Evolutionary conservation across 1,140 invertebrate species (phyloP).

Genomic region (Drosophila sp.): DNA sequence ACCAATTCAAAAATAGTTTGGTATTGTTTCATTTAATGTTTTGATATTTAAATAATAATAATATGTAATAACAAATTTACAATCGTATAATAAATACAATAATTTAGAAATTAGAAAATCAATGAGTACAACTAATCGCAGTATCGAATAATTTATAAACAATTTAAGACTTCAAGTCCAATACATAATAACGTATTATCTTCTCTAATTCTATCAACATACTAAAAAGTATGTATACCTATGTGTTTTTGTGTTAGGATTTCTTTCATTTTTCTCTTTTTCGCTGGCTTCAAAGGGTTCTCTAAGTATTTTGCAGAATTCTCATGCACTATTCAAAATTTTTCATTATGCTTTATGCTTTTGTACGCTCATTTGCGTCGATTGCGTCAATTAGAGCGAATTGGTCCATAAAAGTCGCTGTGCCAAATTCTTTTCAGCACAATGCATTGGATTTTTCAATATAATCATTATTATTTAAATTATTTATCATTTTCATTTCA

Average conservation of each 20-base stretch:
- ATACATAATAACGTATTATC: slow-evolving; percentile 62
- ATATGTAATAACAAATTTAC: slow-evolving; percentile 58
- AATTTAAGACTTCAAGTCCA: slow-evolving; percentile 77
- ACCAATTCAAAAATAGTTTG: slow-evolving; percentile 68
- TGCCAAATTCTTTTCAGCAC: slow-evolving; percentile 55
- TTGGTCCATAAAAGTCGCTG: slow-evolving; percentile 82
- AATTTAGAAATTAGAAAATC: slow-evolving; percentile 44
- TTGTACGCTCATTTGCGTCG: slow-evolving; percentile 78
- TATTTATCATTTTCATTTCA: slow-evolving; percentile 25
- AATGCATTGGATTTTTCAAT: slow-evolving; percentile 72
- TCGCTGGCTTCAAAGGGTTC: slow-evolving; percentile 37
- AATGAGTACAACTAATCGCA: slow-evolving; percentile 53
- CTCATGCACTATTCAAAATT: slow-evolving; percentile 26
- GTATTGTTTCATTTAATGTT: slow-evolving; percentile 20
- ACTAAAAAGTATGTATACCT: slow-evolving; percentile 3
- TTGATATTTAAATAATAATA: slow-evolving; percentile 32
- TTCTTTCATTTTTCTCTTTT: slow-evolving; percentile 15
- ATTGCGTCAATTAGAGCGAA: slow-evolving; percentile 83
- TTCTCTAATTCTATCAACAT: slow-evolving; percentile 21
- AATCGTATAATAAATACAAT: slow-evolving; percentile 64
- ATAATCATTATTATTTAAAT: slow-evolving; percentile 42
- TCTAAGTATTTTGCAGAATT: slow-evolving; percentile 9
- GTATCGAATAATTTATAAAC: slow-evolving; percentile 55
- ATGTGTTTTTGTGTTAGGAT: slow-evolving; percentile 23
- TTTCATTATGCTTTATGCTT: slow-evolving; percentile 61